Conservation (phyloP, 2,888 invertebrate species). For the Cataglyphis rosenhaueri region DNA sequence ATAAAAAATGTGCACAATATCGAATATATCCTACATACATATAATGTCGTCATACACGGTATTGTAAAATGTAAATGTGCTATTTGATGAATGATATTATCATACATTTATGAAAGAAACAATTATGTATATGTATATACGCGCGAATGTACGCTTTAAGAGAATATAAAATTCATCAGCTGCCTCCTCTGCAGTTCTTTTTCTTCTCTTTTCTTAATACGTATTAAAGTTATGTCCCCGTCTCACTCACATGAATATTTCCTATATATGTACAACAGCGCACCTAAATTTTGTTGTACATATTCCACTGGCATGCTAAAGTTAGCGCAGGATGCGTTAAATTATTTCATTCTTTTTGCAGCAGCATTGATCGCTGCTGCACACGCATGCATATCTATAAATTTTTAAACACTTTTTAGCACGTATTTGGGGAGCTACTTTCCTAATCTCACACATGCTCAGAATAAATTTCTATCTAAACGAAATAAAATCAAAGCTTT, state of each 20-base stretch:
- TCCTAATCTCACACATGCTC: constrained; percentile 66
- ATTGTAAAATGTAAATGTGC: constrained; percentile 56
- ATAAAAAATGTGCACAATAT: constrained; percentile 57
- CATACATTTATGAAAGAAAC: constrained; percentile 65
- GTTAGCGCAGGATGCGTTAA: constrained; percentile 47
- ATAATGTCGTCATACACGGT: constrained; percentile 58
- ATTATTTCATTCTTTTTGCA: constrained; percentile 27
- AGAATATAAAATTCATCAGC: constrained; percentile 65
- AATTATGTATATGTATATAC: constrained; percentile 20
- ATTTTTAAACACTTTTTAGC: constrained; percentile 60
- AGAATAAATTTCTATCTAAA: constrained; percentile 76
- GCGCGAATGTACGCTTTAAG: constrained; percentile 46
- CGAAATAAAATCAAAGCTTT: neutral
- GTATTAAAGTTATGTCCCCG: constrained; percentile 6
- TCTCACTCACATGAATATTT: constrained; percentile 48
- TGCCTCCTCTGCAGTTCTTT: constrained; percentile 49
- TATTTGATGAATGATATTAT: constrained; percentile 53
- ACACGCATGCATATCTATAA: constrained; percentile 49
- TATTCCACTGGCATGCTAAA: constrained; percentile 45
- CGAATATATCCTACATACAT: constrained; percentile 36
- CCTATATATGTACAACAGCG: constrained; percentile 68
- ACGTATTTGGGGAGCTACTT: constrained; percentile 63
- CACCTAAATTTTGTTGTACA: constrained; percentile 51
- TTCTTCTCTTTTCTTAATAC: neutral
- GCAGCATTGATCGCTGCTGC: neutral